A percentile compares a stretch with the other conserved stretches of the same genome.
phyloP scores from a whole-genome alignment of 2,888 invertebrate species.

The Chrysomela aeneicollis region DNA sequence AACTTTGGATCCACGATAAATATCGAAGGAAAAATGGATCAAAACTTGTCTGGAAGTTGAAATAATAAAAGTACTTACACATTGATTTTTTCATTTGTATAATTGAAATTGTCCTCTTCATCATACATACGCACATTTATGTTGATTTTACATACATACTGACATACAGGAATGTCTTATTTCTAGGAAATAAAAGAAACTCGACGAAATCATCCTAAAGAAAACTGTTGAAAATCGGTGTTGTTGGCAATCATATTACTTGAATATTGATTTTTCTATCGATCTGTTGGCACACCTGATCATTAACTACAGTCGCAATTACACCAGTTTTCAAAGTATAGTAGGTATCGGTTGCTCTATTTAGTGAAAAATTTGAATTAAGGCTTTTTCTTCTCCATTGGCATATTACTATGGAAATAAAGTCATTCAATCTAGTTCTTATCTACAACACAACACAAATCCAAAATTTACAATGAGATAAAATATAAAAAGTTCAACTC shows the following conservation, averaged over 20 bases:
- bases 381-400: conserved; percentile 27
- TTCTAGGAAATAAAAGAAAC: conserved; percentile 41
- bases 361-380: conserved; percentile 33
- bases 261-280: conserved; percentile 51
- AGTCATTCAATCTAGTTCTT: neutral
- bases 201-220: conserved; percentile 37
- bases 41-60: no score
- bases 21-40: no score
- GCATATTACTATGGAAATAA: conserved; percentile 23
- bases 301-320: conserved; percentile 10
- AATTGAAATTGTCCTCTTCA: conserved; percentile 60
- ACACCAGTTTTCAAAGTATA: conserved; percentile 32
- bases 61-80: neutral
- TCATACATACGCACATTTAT: conserved; percentile 61
- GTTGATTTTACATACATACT: conserved; percentile 61
- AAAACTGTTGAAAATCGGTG: conserved; percentile 34
- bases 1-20: no score
- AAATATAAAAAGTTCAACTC: conserved; percentile 20
- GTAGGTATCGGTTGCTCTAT: conserved; percentile 29
- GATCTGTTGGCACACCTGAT: conserved; percentile 43
- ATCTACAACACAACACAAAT: conserved; percentile 32
- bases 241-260: conserved; percentile 37
- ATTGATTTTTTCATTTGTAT: conserved; percentile 48
- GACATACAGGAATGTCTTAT: conserved; percentile 60
- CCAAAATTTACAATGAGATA: conserved; percentile 26